phyloP scores from a whole-genome alignment of 2,113 vertebrate genomes.

The Thalassarche chlororhynchos region DNA sequence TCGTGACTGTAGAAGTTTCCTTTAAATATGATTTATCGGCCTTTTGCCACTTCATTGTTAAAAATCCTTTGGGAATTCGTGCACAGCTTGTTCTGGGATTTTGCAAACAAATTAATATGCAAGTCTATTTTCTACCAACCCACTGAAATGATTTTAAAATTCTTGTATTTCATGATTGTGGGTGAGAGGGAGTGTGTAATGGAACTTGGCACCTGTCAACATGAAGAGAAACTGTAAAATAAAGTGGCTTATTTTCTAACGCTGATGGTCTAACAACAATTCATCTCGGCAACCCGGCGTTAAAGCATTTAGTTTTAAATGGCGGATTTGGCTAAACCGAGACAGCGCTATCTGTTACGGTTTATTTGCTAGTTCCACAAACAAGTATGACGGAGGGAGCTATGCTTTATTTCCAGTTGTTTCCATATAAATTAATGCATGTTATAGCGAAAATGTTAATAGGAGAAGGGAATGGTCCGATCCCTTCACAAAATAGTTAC shows the following conservation, averaged over 20 bases:
- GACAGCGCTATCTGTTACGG: not conserved
- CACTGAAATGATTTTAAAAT: not conserved
- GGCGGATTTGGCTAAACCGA: not conserved
- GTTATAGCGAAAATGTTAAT: not conserved
- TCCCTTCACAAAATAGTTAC: not conserved
- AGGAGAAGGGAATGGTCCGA: not conserved
- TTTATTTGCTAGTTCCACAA: not conserved
- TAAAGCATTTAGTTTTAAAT: not conserved
- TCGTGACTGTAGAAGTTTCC: not conserved
- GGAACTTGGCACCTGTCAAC: not conserved
- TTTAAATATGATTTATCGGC: not conserved
- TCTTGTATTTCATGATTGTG: not conserved
- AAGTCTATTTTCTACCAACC: not conserved
- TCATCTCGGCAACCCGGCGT: not conserved
- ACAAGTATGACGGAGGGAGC: not conserved
- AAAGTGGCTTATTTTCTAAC: not conserved
- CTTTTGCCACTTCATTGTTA: not conserved
- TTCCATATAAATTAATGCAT: not conserved
- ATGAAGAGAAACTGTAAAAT: not conserved
- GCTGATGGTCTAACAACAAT: not conserved
- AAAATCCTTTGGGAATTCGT: not conserved
- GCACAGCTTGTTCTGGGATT: not conserved
- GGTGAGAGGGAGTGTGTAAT: not conserved
- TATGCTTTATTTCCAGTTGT: not conserved
- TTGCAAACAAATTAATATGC: not conserved